Percentiles rank a stretch among this genome's conserved stretches.
phyloP scores from a whole-genome alignment of 1,140 invertebrate genomes.

The Papilio xuthus region DNA sequence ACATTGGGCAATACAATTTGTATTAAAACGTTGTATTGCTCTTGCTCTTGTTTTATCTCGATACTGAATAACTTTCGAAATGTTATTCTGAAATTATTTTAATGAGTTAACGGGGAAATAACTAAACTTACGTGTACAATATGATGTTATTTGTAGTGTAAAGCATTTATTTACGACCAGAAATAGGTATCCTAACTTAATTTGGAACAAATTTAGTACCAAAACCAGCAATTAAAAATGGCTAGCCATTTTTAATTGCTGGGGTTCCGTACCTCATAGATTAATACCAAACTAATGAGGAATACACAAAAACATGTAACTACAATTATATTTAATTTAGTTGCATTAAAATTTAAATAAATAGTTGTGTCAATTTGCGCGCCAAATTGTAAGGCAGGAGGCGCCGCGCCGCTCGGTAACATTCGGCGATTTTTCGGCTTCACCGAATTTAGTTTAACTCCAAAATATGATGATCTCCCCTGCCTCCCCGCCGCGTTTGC shows the following conservation, averaged over 20 bases:
- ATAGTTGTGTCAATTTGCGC: constrained; percentile 23
- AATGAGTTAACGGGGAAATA: neutral
- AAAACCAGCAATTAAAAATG: too few relatives aligned
- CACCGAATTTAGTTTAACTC: constrained; percentile 30
- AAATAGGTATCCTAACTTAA: too few relatives aligned
- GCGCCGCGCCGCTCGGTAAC: constrained; percentile 41
- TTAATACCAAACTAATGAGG: neutral
- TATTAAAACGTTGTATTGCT: constrained; percentile 6
- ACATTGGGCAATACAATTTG: neutral
- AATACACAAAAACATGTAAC: neutral
- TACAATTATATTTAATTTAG: neutral
- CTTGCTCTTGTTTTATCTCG: neutral
- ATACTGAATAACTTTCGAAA: constrained; percentile 3
- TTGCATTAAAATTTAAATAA: neutral
- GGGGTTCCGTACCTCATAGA: too few relatives aligned
- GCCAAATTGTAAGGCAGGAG: constrained; percentile 16
- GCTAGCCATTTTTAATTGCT: too few relatives aligned
- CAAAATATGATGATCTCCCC: constrained; percentile 45
- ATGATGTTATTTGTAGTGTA: too few relatives aligned
- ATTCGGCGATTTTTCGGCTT: constrained; percentile 53
- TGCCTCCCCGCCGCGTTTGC: constrained; percentile 37
- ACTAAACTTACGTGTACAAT: neutral
- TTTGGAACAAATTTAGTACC: too few relatives aligned
- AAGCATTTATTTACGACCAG: too few relatives aligned
- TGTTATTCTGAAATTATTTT: neutral